phyloP scores from a whole-genome alignment of 1,140 invertebrate species.

The Drosophila lowei region DNA sequence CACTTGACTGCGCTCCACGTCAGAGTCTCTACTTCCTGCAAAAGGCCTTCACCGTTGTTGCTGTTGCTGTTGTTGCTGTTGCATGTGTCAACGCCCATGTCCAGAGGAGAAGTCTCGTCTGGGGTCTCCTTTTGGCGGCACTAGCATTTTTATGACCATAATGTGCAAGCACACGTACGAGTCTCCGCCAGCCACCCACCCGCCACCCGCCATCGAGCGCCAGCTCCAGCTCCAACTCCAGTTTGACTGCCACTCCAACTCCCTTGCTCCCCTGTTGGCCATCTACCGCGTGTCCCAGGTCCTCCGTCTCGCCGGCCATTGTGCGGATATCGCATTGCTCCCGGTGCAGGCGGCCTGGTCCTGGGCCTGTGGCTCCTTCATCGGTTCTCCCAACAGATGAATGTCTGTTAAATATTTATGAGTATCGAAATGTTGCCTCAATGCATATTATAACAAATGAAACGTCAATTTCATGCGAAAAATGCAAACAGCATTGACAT shows the following conservation, averaged over 20 bases:
- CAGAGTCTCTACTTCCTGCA: conserved; percentile 2
- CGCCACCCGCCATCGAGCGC: not conserved
- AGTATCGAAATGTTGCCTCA: conserved; percentile 74
- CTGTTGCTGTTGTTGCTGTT: not conserved
- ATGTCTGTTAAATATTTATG: conserved; percentile 74
- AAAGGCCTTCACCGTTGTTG: too few relatives aligned
- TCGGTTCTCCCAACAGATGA: conserved; percentile 63
- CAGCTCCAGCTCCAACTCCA: conserved; percentile 6
- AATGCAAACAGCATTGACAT: conserved; percentile 50
- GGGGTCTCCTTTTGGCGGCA: conserved; percentile 3
- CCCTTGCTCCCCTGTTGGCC: not conserved
- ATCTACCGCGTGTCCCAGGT: not conserved
- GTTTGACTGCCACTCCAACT: conserved; percentile 15
- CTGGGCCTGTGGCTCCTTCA: conserved; percentile 22
- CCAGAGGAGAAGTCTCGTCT: conserved; percentile 14
- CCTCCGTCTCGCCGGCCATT: not conserved
- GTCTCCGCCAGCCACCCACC: conserved; percentile 4
- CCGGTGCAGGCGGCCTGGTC: conserved; percentile 7
- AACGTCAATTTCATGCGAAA: conserved; percentile 71
- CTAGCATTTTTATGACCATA: conserved; percentile 39
- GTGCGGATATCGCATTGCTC: conserved; percentile 20
- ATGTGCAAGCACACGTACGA: conserved; percentile 35
- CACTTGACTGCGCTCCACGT: conserved; percentile 11
- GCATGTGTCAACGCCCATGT: conserved; percentile 32
- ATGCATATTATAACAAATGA: conserved; percentile 74